A percentile compares a stretch with the other conserved stretches of the same genome.
Conservation (phyloP, 92 coral and sea anemone genomes). For the Parazoanthus atlanticus region DNA sequence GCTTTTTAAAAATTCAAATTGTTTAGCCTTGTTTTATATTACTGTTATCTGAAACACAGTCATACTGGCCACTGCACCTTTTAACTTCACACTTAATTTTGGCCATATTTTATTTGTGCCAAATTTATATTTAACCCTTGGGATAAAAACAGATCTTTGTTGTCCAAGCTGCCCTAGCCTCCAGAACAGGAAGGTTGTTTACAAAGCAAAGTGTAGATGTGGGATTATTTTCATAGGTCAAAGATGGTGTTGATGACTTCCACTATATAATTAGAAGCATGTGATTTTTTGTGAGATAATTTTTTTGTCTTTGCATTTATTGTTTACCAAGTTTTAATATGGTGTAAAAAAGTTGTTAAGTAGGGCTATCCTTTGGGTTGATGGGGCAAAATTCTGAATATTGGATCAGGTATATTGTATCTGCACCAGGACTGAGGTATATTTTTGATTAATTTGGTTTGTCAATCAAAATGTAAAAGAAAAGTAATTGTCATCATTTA, state of each 20-base stretch:
- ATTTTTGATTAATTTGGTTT: neutral
- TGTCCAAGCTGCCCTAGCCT: neutral
- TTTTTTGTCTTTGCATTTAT: neutral
- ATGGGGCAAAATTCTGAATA: neutral
- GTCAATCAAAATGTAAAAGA: neutral
- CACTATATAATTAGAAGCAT: neutral
- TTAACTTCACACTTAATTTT: neutral
- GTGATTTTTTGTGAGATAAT: slow-evolving; percentile 1
- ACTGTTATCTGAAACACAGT: neutral
- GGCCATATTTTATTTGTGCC: neutral
- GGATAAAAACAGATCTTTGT: slow-evolving; percentile 18
- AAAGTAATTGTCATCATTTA: no score
- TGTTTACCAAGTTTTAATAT: neutral
- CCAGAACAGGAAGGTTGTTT: slow-evolving; percentile 7
- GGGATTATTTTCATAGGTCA: neutral
- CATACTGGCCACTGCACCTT: neutral
- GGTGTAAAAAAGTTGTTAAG: neutral
- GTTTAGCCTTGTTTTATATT: neutral
- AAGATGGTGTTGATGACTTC: neutral
- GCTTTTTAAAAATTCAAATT: neutral
- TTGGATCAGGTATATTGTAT: neutral
- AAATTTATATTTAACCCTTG: neutral
- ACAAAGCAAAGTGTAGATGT: neutral
- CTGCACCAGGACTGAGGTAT: neutral
- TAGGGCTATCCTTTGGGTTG: neutral